phyloP scores from a whole-genome alignment of 2,113 vertebrate species.

The Nannobrachium achirus region DNA sequence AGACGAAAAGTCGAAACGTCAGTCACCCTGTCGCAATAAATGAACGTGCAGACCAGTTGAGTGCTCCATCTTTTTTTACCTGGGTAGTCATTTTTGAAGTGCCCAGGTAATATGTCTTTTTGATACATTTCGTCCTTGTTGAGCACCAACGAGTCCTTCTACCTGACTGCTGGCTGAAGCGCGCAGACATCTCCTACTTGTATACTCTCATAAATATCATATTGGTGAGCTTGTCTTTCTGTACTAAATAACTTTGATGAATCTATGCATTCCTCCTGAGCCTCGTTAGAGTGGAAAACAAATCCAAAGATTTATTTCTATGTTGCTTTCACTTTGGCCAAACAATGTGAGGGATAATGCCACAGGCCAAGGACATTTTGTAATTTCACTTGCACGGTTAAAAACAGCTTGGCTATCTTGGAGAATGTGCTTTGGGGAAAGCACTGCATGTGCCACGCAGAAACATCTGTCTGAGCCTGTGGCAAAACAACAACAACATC shows the following conservation, averaged over 20 bases:
- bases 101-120: too few species aligned
- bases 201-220: too few species aligned
- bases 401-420: conserved; percentile 23
- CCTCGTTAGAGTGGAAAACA: conserved; percentile 8
- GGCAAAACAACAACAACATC: conserved; percentile 46
- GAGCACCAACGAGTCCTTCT: too few species aligned
- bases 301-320: background rate
- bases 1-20: too few species aligned
- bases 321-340: background rate
- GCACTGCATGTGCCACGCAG: conserved; percentile 32
- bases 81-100: too few species aligned
- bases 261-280: background rate
- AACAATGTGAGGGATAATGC: background rate
- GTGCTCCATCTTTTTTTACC: too few species aligned
- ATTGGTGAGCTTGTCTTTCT: background rate
- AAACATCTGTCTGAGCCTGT: conserved; percentile 65
- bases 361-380: background rate
- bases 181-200: too few species aligned
- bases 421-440: conserved; percentile 34
- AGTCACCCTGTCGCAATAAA: too few species aligned
- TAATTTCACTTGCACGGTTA: conserved; percentile 29
- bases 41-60: too few species aligned
- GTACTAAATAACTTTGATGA: conserved; percentile 12
- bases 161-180: too few species aligned
- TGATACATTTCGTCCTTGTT: too few species aligned